Evolutionary conservation across 2,113 vertebrate species (phyloP), one percentile per base, ranked within the genome.

Genomic region (Pachyramphus minor): DNA sequence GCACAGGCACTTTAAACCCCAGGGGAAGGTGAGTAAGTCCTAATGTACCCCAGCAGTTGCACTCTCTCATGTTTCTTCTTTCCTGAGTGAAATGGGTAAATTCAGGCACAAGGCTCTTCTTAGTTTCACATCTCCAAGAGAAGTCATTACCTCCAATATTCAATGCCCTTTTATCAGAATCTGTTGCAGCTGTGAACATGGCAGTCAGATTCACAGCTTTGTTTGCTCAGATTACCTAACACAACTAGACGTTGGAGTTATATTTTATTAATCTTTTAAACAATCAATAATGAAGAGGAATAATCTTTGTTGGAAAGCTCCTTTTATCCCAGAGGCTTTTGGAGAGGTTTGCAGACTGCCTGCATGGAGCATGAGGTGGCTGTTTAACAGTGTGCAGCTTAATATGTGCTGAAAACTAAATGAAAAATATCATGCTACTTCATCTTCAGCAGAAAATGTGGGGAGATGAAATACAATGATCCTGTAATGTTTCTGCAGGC

Each of bases 241-340:
- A 83, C 0, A 7, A 84, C 62, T 79, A 44, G 58, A 64, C 72
- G 91, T 91, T 88, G 17, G 74, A 94, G 71, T 76, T 35, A 58
- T 91, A 89, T 91, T 96, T 90, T 81, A 93, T 93, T 93, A 69
- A 73, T 93, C 15, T 76, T 87, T 91, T 84, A 62, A 86, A 74
- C 42, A 87, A 83, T 92, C 87, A 94, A 72, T 89, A 89, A 85
- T 85, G 87, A 59, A 85, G 87, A 75, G 28, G 62, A 91, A 87
- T 72, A 75, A 72, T 44, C 62, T 93, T 93, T 25, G 35, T 73
- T 91, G 87, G 62, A 91, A 78, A 82, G 66, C 66, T 78, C 37
- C 31, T 79, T 89, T 93, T 58, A 69, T 74, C 58, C 49, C n/a
- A 15, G 31, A 72, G 56, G 91, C 67, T 84, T 75, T 73, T 53